Conservation (phyloP, 2,113 vertebrate genomes). For the Nyctereutes procyonoides region DNA sequence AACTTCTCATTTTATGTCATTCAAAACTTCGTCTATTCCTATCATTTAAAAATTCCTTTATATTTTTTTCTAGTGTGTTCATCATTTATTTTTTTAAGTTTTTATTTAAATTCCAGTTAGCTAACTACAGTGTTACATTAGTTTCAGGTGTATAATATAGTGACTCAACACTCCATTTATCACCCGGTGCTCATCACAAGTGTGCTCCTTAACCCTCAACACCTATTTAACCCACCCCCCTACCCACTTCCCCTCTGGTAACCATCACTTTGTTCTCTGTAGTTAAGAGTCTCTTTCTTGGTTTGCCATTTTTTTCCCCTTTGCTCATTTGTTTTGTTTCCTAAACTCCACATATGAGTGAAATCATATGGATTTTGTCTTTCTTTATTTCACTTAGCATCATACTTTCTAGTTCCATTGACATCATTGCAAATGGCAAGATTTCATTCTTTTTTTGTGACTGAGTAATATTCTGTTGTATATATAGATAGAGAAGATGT, state of each 20-base stretch:
- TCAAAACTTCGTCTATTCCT: background rate
- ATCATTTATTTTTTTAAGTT: background rate
- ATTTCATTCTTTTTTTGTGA: background rate
- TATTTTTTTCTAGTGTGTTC: background rate
- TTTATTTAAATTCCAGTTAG: background rate
- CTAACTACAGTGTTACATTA: background rate
- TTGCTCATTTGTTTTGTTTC: background rate
- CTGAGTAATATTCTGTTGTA: background rate
- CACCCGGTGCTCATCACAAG: background rate
- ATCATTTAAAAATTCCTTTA: background rate
- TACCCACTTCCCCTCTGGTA: background rate
- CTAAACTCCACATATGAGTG: background rate
- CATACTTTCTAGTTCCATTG: background rate
- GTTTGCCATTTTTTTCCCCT: background rate
- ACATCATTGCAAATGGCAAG: background rate
- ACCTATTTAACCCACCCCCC: background rate
- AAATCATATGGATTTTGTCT: background rate
- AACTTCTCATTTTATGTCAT: background rate
- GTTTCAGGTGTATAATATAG: background rate
- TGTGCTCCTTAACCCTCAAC: background rate
- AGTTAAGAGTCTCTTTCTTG: background rate
- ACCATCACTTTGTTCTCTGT: background rate
- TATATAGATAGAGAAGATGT: background rate
- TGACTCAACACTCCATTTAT: background rate
- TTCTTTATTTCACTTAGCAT: background rate